phyloP scores from a whole-genome alignment of 2,888 invertebrate species.

The Callyntrura sp. region DNA sequence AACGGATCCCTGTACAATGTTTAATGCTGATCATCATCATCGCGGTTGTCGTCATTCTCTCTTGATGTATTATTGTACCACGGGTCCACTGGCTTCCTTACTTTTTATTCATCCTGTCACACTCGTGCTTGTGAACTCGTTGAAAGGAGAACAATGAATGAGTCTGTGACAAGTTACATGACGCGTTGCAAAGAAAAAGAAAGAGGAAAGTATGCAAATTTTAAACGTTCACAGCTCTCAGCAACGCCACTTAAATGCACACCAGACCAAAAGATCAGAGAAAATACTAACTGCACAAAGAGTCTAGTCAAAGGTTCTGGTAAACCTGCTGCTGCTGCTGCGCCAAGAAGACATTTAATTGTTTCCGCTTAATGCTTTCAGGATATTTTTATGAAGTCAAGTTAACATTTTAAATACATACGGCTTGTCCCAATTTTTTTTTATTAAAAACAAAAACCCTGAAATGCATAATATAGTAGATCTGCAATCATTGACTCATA shows the following conservation, averaged over 20 bases:
- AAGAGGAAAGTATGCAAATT: slow-evolving; percentile 56
- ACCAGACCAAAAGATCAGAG: slow-evolving; percentile 42
- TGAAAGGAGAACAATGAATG: slow-evolving; percentile 74
- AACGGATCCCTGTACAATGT: slow-evolving; percentile 70
- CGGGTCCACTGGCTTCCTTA: slow-evolving; percentile 63
- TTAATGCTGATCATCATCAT: slow-evolving; percentile 73
- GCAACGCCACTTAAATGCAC: slow-evolving; percentile 23
- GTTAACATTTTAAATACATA: background rate
- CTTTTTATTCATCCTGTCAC: slow-evolving; percentile 73
- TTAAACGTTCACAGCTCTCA: slow-evolving; percentile 42
- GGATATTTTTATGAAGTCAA: background rate
- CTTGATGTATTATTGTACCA: slow-evolving; percentile 74
- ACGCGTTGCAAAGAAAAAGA: slow-evolving; percentile 5
- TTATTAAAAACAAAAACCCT: background rate
- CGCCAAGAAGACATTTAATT: too few species aligned
- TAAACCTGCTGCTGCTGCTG: too few species aligned
- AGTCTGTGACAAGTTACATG: slow-evolving; percentile 69
- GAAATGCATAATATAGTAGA: background rate
- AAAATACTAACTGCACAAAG: too few species aligned
- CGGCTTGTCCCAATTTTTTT: background rate
- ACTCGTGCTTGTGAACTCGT: slow-evolving; percentile 61
- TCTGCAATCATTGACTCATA: slow-evolving; percentile 13
- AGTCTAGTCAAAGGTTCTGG: too few species aligned
- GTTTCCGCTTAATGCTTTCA: too few species aligned
- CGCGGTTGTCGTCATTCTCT: slow-evolving; percentile 47